Evolutionary conservation across 1,140 invertebrate genomes (phyloP).

Genomic region (Rhagoletis zephyria): DNA sequence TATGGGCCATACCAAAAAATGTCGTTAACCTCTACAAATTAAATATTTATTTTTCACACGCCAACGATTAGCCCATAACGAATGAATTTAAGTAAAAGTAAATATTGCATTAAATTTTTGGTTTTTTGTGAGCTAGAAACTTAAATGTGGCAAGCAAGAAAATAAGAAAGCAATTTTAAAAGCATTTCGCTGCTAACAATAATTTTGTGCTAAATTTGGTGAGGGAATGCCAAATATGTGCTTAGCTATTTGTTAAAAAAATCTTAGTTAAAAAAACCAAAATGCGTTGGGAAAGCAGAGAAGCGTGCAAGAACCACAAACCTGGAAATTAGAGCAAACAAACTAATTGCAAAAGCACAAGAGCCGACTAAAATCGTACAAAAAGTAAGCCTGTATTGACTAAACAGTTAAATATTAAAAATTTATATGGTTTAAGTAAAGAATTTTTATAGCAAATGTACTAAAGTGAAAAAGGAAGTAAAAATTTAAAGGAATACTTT

Average conservation of each 20-base stretch:
- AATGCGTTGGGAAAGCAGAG: no score
- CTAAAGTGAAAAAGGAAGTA: no score
- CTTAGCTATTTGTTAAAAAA: no score
- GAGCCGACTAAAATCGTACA: neutral
- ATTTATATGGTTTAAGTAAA: neutral
- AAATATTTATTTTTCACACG: constrained; percentile 29
- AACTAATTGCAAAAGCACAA: neutral
- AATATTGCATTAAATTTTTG: neutral
- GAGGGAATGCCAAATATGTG: no score
- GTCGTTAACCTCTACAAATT: neutral
- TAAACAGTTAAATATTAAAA: neutral
- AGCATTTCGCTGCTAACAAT: neutral
- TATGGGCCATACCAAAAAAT: neutral
- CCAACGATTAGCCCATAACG: neutral
- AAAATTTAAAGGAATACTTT: no score
- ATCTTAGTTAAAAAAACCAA: no score
- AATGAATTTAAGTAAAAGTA: neutral
- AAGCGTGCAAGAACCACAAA: no score
- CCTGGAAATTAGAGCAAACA: neutral
- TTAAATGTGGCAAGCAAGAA: neutral
- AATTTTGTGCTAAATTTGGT: no score
- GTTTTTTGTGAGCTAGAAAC: neutral
- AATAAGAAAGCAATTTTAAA: neutral
- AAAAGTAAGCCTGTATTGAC: neutral
- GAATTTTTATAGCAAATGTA: no score